Conservation (phyloP, 2,888 invertebrate genomes). For the Andrena chrysosceles region DNA sequence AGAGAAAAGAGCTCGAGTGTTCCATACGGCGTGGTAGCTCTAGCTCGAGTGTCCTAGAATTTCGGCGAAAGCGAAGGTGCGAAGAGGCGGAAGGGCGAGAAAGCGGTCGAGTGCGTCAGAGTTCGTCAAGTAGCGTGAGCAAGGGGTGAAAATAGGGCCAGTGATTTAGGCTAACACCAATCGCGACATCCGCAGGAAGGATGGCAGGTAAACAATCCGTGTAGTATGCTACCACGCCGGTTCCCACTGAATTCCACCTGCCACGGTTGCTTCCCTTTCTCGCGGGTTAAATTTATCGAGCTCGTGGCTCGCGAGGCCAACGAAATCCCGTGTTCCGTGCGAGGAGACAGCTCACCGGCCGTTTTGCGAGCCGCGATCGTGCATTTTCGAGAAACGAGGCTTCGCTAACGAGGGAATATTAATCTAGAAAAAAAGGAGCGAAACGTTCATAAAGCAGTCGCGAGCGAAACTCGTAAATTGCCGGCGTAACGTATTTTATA, state of each 20-base stretch:
- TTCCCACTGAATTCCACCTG: constrained; percentile 63
- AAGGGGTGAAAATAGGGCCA: constrained; percentile 58
- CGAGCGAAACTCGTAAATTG: constrained; percentile 47
- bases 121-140: constrained; percentile 38
- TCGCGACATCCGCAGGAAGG: constrained; percentile 71
- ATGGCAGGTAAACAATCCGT: constrained; percentile 66
- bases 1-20: too few relatives aligned
- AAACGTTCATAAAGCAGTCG: constrained; percentile 40
- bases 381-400: constrained; percentile 23
- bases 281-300: constrained; percentile 14
- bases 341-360: background rate
- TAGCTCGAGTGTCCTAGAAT: too few relatives aligned
- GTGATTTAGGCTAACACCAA: constrained; percentile 63
- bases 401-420: constrained; percentile 24
- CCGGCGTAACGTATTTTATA: constrained; percentile 37
- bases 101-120: background rate
- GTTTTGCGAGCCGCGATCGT: constrained; percentile 9
- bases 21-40: too few relatives aligned
- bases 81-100: background rate
- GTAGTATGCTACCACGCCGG: constrained; percentile 43
- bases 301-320: too few relatives aligned
- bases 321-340: too few relatives aligned
- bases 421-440: background rate
- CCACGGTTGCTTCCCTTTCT: constrained; percentile 27
- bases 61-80: too few relatives aligned